Percentiles rank a stretch among this genome's conserved stretches.
phyloP scores from a whole-genome alignment of 2,888 invertebrate species.

The Nomada ferruginata region DNA sequence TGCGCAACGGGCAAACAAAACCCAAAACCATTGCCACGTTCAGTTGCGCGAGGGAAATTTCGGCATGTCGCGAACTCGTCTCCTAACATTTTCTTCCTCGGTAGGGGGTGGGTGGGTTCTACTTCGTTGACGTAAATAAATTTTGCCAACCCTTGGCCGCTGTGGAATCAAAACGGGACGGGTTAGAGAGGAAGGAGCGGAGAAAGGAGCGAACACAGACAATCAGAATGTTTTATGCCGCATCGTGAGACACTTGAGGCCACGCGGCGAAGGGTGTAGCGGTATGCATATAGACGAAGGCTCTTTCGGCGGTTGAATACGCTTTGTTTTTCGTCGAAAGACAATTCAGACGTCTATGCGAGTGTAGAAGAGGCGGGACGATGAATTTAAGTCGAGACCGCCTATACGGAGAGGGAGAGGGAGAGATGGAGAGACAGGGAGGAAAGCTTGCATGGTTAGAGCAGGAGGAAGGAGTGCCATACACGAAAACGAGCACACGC shows the following conservation, averaged over 20 bases:
- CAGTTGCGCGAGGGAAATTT: neutral
- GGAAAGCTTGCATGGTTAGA: neutral
- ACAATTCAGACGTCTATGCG: slow-evolving; percentile 57
- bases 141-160: slow-evolving; percentile 18
- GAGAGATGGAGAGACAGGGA: neutral
- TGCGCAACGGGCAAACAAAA: too few species aligned
- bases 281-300: slow-evolving; percentile 48
- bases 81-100: too few species aligned
- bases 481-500: slow-evolving; percentile 14
- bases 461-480: slow-evolving; percentile 5
- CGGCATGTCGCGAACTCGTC: neutral
- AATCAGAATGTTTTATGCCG: slow-evolving; percentile 48
- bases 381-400: slow-evolving; percentile 47
- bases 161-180: slow-evolving; percentile 35
- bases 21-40: too few species aligned
- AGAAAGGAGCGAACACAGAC: slow-evolving; percentile 25
- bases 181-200: neutral
- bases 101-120: neutral
- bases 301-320: slow-evolving; percentile 60
- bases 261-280: slow-evolving; percentile 42
- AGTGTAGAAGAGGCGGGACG: slow-evolving; percentile 39
- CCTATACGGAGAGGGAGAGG: neutral
- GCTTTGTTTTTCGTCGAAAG: slow-evolving; percentile 66
- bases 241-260: slow-evolving; percentile 45
- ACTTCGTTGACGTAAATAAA: slow-evolving; percentile 33